Percentiles rank a stretch among this genome's conserved stretches.
Conservation (phyloP, 2,113 vertebrate species). For the Halichoeres trimaculatus region DNA sequence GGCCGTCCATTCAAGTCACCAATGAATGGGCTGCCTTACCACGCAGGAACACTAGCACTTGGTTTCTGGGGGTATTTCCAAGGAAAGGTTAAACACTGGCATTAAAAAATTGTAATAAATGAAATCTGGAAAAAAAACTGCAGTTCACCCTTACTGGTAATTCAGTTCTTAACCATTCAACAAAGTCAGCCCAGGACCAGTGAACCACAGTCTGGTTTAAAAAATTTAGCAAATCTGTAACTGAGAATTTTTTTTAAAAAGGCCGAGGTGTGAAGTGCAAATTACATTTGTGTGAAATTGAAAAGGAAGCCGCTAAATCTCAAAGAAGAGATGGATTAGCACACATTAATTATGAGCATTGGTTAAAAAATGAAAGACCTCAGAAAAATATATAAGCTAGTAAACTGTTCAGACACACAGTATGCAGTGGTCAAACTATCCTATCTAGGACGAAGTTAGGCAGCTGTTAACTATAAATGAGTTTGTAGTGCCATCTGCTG, state of each 20-base stretch:
- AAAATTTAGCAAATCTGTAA: not conserved
- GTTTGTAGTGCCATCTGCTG: conserved; percentile 68
- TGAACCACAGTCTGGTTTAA: not conserved
- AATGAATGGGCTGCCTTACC: not conserved
- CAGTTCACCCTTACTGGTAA: not conserved
- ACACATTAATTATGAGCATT: not conserved
- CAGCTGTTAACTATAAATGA: not conserved
- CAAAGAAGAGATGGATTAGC: not conserved
- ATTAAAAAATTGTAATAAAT: too few species aligned
- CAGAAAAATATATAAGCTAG: too few species aligned
- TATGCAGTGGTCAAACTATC: not conserved
- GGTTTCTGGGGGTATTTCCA: not conserved
- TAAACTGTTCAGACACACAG: not conserved
- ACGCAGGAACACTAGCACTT: not conserved
- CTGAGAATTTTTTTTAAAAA: too few species aligned
- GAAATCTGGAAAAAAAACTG: not conserved
- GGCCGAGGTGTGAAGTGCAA: not conserved
- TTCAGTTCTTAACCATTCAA: not conserved
- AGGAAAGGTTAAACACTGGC: not conserved
- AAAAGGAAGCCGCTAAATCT: not conserved
- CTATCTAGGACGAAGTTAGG: not conserved
- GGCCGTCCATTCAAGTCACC: not conserved
- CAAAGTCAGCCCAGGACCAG: not conserved
- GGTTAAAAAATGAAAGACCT: not conserved
- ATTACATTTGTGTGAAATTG: not conserved